Percentiles rank a stretch among this genome's conserved stretches.
Conservation (phyloP, 1,140 invertebrate genomes). For the Diorhabda carinulata region DNA sequence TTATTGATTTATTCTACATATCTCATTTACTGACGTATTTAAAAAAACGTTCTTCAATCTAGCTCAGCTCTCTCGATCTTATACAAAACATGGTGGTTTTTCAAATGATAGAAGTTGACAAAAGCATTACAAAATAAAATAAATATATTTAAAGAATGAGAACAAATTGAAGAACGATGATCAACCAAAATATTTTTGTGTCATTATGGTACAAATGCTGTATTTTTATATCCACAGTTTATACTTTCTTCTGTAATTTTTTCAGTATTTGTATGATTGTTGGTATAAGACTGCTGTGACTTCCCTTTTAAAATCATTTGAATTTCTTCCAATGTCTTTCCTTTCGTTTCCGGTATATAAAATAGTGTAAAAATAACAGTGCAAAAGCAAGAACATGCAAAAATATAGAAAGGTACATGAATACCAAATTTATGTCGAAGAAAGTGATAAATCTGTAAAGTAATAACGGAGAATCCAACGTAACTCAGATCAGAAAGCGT, state of each 20-base stretch:
- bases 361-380: slow-evolving; percentile 56
- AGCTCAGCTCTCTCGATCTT: too few species aligned
- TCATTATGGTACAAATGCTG: slow-evolving; percentile 4
- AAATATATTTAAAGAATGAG: too few species aligned
- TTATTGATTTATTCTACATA: too few species aligned
- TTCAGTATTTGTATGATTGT: background rate
- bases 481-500: slow-evolving; percentile 32
- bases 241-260: background rate
- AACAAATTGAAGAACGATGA: too few species aligned
- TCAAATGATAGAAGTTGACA: too few species aligned
- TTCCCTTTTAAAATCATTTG: slow-evolving; percentile 47
- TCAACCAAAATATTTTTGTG: too few species aligned
- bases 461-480: slow-evolving; percentile 53
- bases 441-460: slow-evolving; percentile 60
- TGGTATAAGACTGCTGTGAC: background rate
- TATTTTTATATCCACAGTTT: slow-evolving; percentile 8
- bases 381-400: slow-evolving; percentile 46
- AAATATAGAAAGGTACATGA: slow-evolving; percentile 63
- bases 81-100: too few species aligned
- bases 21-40: too few species aligned
- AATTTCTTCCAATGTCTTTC: slow-evolving; percentile 72
- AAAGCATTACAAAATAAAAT: too few species aligned
- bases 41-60: too few species aligned
- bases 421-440: slow-evolving; percentile 49
- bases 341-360: slow-evolving; percentile 74